Base-by-base conservation (phyloP, 2,113 vertebrate species). In the Rhinichthys klamathensis region DNA sequence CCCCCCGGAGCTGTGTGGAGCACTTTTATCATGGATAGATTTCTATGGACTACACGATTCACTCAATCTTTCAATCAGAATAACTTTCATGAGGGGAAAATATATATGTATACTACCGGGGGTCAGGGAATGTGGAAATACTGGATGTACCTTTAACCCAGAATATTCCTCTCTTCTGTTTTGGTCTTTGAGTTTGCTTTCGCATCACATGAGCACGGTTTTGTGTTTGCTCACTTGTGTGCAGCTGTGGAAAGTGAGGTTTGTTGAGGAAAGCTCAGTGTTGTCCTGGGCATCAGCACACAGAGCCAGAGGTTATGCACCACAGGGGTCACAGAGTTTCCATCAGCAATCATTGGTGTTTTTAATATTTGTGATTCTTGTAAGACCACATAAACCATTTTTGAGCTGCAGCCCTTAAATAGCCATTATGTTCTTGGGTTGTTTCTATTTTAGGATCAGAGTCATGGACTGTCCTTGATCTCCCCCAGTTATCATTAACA, bases 211-310 rank as follows among this genome's bases (percentile, higher is more conserved):
- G 38, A 75, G 38, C 70, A 32, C 49, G 38, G 25, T 49, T 65
- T 23, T 63, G 78, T 80, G 38, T 44, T 61, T 80, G 35, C 56
- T 44, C 77, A 80, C 21, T 80, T 80, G 25, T 65, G n/a, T 75
- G 56, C 80, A 83, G 74, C 82, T 87, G 85, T 67, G 77, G 46
- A 73, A 74, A 25, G 75, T 84, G 69, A 79, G 84, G 82, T 82
- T 88, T 86, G 54, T 49, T 27, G 25, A 86, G 38, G 38, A 86
- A 82, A 84, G 81, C 77, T 78, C 41, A 73, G 58, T 23, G 25
- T 77, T 83, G 81, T 63, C 75, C 61, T 63, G 32, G 78, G 72
- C 69, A 65, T 61, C 72, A 81, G 75, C 70, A 79, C 86, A 61
- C 88, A 80, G 80, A 86, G 84, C 73, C 44, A 72, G 76, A 84